These are phyloP conservation scores for Spialia ferax DNA, from an alignment of 2,888 invertebrate genomes.

Conservation along the genomic window DNA sequence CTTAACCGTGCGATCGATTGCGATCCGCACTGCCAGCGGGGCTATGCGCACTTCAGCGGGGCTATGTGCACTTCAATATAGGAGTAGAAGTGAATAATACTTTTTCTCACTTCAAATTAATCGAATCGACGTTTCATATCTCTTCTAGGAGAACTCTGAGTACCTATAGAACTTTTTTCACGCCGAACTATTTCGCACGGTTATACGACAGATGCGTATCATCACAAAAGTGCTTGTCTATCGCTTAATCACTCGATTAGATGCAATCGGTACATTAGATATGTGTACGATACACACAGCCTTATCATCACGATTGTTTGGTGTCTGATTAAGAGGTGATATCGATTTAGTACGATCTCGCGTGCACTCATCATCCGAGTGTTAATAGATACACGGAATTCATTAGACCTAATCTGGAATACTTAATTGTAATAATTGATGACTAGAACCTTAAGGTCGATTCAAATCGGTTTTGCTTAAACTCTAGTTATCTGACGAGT, in stretches of 20 bases:
- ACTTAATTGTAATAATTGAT: background rate
- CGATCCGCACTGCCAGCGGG: too few species aligned
- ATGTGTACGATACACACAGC: constrained; percentile 10
- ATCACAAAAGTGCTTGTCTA: constrained; percentile 14
- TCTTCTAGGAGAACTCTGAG: background rate
- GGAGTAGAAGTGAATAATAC: too few species aligned
- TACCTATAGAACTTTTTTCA: background rate
- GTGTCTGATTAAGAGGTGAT: constrained; percentile 15
- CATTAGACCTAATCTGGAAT: background rate
- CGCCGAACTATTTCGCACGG: background rate
- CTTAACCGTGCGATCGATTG: too few species aligned
- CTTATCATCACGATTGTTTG: constrained; percentile 23
- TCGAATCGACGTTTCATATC: background rate
- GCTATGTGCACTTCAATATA: too few species aligned
- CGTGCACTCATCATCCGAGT: background rate
- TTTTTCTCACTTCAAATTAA: too few species aligned
- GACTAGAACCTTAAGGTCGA: too few species aligned
- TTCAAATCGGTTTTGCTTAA: too few species aligned
- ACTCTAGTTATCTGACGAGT: too few species aligned
- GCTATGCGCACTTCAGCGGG: too few species aligned
- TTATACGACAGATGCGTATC: background rate
- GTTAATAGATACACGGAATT: constrained; percentile 5
- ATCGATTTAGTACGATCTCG: constrained; percentile 17
- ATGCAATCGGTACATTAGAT: constrained; percentile 24
- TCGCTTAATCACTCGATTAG: constrained; percentile 32